Evolutionary conservation across 2,888 invertebrate species (phyloP).

Genomic region (Rhodophaea formosa): DNA sequence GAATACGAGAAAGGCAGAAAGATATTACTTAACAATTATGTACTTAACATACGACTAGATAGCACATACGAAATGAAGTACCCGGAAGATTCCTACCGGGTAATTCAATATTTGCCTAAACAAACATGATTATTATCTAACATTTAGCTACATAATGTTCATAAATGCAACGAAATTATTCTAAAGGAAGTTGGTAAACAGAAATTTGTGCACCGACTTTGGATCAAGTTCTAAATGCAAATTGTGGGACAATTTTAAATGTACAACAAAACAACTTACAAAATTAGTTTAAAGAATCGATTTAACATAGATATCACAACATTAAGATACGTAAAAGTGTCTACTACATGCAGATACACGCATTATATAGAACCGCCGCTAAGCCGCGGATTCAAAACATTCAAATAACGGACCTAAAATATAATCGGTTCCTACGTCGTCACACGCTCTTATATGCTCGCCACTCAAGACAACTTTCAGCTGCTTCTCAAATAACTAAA

Average conservation of each 20-base stretch:
- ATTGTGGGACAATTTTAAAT: constrained; percentile 58
- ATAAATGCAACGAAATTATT: constrained; percentile 60
- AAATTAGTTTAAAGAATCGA: constrained; percentile 28
- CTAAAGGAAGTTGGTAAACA: constrained; percentile 36
- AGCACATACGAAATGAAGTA: constrained; percentile 29
- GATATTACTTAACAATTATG: constrained; percentile 32
- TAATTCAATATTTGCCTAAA: constrained; percentile 22
- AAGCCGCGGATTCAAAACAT: constrained; percentile 30
- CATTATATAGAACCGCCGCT: constrained; percentile 32
- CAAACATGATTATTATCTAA: constrained; percentile 23
- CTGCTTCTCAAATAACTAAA: constrained; percentile 24
- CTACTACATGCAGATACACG: constrained; percentile 34
- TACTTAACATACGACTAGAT: constrained; percentile 53
- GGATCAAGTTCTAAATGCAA: constrained; percentile 42
- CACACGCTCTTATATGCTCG: constrained; percentile 13
- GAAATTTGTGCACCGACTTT: constrained; percentile 48
- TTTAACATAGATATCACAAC: constrained; percentile 50
- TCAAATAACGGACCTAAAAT: constrained; percentile 17
- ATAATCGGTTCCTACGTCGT: constrained; percentile 17
- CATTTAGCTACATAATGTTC: constrained; percentile 24
- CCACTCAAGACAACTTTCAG: constrained; percentile 31
- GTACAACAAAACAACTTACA: constrained; percentile 34
- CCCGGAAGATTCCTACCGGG: constrained; percentile 33
- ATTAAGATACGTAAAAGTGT: constrained; percentile 40
- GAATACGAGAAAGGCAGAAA: constrained; percentile 31